Base-by-base conservation (phyloP, 2,797 vertebrate genomes). In the Triplophysa bombifrons region DNA sequence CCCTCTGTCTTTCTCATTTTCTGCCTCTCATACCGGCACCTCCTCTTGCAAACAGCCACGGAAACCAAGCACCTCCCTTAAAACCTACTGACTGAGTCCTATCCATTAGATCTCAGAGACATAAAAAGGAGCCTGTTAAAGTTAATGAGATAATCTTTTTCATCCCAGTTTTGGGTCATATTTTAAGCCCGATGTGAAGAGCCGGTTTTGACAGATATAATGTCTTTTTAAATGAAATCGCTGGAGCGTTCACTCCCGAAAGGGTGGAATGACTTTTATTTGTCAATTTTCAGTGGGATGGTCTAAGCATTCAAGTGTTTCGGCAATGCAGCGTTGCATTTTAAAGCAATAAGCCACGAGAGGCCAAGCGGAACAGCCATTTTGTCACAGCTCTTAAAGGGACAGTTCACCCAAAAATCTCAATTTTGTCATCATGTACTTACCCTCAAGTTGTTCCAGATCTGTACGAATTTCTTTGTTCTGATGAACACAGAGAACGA, bases 31-130 rank as follows among this genome's bases (percentile, higher is more conserved):
- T 17, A 34, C 38, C 50, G 44, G 19, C 51, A 67, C 13, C 51
- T 53, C 74, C 77, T 69, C 82, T 53, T 66, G 48, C 74, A 84
- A 60, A 55, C 82, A 77, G 76, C 74, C 63, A 77, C 48, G 13
- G 48, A 78, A 77, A 78, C 63, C 79, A 81, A 85, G 74, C 30
- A 69, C 50, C 67, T 77, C 81, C 77, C 72, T 86, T 85, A 83
- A 81, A 85, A 74, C 12, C 76, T 17, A 78, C 76, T 27, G 58
- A 72, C 68, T 48, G 30, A 63, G 72, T 44, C 58, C 16, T 64
- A 60, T 73, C 61, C 10, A 73, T 80, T 73, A 80, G 51, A 73
- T 60, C 61, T 50, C 61, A 50, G 60, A 19, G 25, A 73, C 3
- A 30, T 55, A 19, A 61, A 61, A 71, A 58, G 67, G 13, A 80